Evolutionary conservation across 2,888 invertebrate genomes (phyloP).

Genomic region (Malthinus flaveolus): DNA sequence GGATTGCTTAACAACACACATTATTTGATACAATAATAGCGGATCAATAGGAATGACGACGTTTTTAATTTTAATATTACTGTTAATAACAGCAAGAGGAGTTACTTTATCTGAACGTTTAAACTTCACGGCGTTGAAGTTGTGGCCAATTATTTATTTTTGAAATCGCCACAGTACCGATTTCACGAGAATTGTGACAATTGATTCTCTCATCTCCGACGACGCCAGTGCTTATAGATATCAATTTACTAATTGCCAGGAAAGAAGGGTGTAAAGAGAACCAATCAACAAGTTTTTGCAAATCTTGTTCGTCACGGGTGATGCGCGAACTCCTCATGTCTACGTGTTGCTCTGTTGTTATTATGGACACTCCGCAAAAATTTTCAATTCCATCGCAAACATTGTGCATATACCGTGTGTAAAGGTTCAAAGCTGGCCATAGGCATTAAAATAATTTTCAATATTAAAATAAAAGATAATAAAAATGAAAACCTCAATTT

Average conservation of each 20-base stretch:
- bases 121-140: constrained; percentile 17
- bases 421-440: too few species aligned
- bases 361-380: neutral
- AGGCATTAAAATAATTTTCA: too few species aligned
- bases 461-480: too few species aligned
- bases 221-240: constrained; percentile 30
- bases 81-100: constrained; percentile 8
- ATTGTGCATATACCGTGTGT: too few species aligned
- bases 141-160: constrained; percentile 8
- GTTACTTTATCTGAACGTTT: constrained; percentile 19
- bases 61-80: constrained; percentile 23
- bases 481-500: too few species aligned
- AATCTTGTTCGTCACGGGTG: constrained; percentile 2
- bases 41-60: constrained; percentile 26
- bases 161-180: constrained; percentile 19
- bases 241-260: constrained; percentile 23
- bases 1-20: constrained; percentile 15
- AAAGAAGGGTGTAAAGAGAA: constrained; percentile 27
- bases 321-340: neutral
- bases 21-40: constrained; percentile 9
- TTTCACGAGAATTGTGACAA: constrained; percentile 25
- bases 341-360: constrained; percentile 3
- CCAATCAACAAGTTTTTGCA: constrained; percentile 13
- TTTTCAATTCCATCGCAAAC: neutral
- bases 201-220: constrained; percentile 24